phyloP scores from a whole-genome alignment of 2,797 vertebrate species.

The Simalia tracyae region DNA sequence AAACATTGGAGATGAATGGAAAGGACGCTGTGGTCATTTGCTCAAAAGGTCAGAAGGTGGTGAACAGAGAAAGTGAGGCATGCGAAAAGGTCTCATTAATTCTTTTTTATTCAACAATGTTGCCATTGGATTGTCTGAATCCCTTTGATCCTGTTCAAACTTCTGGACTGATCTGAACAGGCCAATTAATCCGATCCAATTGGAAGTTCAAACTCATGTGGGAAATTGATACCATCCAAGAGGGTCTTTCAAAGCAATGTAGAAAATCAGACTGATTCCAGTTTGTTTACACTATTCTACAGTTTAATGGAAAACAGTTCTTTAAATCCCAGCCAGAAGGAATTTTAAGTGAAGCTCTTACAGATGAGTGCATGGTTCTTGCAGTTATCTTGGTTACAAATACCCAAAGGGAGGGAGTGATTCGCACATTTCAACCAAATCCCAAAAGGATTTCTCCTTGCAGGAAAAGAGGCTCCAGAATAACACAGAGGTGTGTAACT shows the following conservation, averaged over 20 bases:
- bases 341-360: neutral
- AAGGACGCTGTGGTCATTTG: conserved; percentile 50
- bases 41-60: conserved; percentile 13
- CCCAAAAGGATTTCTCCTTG: neutral
- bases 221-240: neutral
- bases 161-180: neutral
- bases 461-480: neutral
- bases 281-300: neutral
- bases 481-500: neutral
- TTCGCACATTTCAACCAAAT: neutral
- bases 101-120: conserved; percentile 37
- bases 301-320: neutral
- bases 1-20: conserved; percentile 47
- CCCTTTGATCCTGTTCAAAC: neutral
- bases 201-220: neutral
- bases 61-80: conserved; percentile 40
- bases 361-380: neutral
- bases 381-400: neutral
- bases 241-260: neutral
- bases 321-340: neutral
- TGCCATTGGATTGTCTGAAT: neutral
- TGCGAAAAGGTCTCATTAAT: conserved; percentile 44
- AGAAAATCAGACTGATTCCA: neutral
- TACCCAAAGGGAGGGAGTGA: neutral
- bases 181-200: neutral